Evolutionary conservation across 1,140 invertebrate species (phyloP), one percentile per base, ranked within the genome.

Genomic region (Chrysomallon squamiferum): DNA sequence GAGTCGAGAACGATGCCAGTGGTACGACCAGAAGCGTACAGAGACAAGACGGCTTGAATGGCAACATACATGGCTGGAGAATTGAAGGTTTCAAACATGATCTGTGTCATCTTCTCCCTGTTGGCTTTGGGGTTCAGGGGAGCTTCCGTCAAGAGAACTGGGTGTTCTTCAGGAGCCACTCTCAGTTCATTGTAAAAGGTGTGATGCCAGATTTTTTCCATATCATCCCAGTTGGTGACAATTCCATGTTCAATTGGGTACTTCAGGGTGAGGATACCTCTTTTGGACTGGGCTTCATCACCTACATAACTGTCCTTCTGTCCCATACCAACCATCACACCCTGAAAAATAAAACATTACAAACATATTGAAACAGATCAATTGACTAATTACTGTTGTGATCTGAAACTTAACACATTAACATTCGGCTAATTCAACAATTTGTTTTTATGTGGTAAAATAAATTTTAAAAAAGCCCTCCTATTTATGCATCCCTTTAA

Each of bases 311-410:
- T 93, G 87, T 97, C 95, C 88, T 96, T 97, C 85, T 97, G 95
- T 77, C 95, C 95, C 95, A 97, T 97, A 86, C 95, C 95, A 70
- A 97, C 95, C 95, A 97, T 96, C 72, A 97, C 94, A 81, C 92
- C 92, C 88, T 75, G 50, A 38, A 73, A 67, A 33, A 38, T 60
- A 22, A 69, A 22, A 13, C 41, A 43, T 13, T n/a, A 43, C 41
- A 43, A n/a, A n/a, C n/a, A n/a, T n/a, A n/a, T n/a, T n/a, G n/a
- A n/a, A n/a, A n/a, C n/a, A n/a, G n/a, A 66, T 83, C 79, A 52
- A n/a, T n/a, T n/a, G n/a, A n/a, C n/a, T n/a, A n/a, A n/a, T n/a
- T n/a, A n/a, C n/a, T n/a, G n/a, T n/a, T n/a, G n/a, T n/a, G n/a
- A n/a, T n/a, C n/a, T n/a, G n/a, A n/a, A n/a, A n/a, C n/a, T n/a